Base-by-base conservation (phyloP, 2,888 invertebrate genomes). In the Trachelus iudaicus region DNA sequence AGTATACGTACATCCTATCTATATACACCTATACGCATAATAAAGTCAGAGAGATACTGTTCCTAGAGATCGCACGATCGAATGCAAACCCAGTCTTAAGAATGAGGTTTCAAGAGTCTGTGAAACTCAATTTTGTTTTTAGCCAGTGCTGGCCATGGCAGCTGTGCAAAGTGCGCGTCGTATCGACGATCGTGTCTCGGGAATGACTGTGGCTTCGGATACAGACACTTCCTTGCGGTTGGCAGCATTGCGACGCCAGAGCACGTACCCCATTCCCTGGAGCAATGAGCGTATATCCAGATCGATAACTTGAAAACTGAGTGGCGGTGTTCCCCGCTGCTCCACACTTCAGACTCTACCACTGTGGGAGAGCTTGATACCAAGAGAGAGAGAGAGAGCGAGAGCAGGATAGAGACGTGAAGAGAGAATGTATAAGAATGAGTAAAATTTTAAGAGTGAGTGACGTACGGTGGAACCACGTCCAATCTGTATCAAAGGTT, bases 271-370 rank as follows among this genome's bases (percentile, higher is more conserved):
- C 79, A 83, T 86, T 85, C 80, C 85, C 81, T 69, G 73, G 79
- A 81, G 85, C 86, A 84, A 85, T 83, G 84, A 85, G 81, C 83
- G 80, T 87, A 83, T 83, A 85, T 86, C 81, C 81, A 83, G 84
- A 83, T 88, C 85, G 86, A 88, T 87, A 89, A 85, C 85, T 85
- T 76, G 82, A 83, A 86, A 86, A 86, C 82, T 85, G 75, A 37
- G 69, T 33, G 34, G 71, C 12, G 31, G 23, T 34, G 33, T 56
- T 9, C 56, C 23, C 23, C 56, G 56, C 56, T 56, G 23, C 9
- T 56, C 56, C 6, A 56, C 56, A 56, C 56, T 56, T 56, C 56
- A 23, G 40, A 56, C 23, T 56, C 56, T 56, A 56, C 6, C 56
- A 56, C 56, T 56, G 23, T 56, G 23, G 2, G 9, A 9, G 23